Evolutionary conservation across 2,888 invertebrate genomes (phyloP), one percentile per base, ranked within the genome.

Genomic region (Agonopterix arenella): DNA sequence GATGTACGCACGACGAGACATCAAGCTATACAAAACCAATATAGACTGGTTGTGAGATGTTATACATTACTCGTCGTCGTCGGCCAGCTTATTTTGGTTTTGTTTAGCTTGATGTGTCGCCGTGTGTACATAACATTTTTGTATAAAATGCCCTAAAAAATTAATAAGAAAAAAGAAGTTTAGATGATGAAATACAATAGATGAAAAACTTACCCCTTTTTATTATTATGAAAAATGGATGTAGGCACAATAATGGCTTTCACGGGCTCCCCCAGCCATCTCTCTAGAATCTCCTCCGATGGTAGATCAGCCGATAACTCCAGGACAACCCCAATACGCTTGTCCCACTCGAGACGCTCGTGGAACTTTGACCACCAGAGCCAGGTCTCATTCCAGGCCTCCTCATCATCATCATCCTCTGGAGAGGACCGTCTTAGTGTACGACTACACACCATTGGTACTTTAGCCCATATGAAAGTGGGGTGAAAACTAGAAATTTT

Each of bases 261-360:
- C 1, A 99, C 91, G 7, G 98, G 98, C 82, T 99, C 99, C 1
- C 98, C 98, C 36, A 96, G 83, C 99, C 99, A 99, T 53, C 98
- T 92, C 18, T 93, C 91, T 8, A 97, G 70, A 47, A 93, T 91
- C 28, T 91, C 91, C 46, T 90, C 84, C 9, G 92, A 90, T 1
- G 97, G 96, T 28, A 97, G 88, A 71, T 98, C 94, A 44, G 95
- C 92, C 44, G 95, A 93, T 36, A 98, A 66, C 74, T 97, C 95
- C 42, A 98, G 81, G 0, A 94, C 95, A 40, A 98, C 85, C 40
- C 93, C 93, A 49, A 96, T 76, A 61, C 92, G 80, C 45, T 88
- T 75, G 60, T 89, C 89, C 73, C 89, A 92, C 38, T 91, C 88
- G 37, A 91, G 66, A 7, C 81, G 76, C 57, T 91, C 90, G 66